Evolutionary conservation across 1,140 invertebrate genomes (phyloP), one percentile per base, ranked within the genome.

Genomic region (Agrypnia vestita): DNA sequence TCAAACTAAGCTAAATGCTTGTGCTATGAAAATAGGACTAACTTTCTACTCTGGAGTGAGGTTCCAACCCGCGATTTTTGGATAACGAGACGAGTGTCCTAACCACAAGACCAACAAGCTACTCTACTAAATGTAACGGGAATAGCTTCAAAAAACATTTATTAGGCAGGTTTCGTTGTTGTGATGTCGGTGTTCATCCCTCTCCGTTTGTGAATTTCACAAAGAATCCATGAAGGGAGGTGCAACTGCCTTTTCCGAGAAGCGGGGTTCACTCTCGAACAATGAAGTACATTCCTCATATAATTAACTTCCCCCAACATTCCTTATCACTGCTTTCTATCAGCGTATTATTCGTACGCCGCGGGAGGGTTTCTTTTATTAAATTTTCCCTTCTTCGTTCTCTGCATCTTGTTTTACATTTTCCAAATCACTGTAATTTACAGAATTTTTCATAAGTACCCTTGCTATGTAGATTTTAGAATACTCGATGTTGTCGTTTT

Each of bases 221-320:
- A 21, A 43, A 35, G 1, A 35, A 35, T 35, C 25, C 25, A 35
- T 35, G 6, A 35, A 35, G n/a, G 25, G 25, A 35, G 25, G 25
- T 64, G 61, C 25, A 35, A 35, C 25, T 8, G 19, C 35, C 21
- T 25, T n/a, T 44, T 19, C 25, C 17, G 61, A 19, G 55, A 59
- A 17, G 25, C 6, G n/a, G 17, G 25, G 19, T 44, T n/a, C 62
- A 15, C 8, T 51, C 49, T 51, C 49, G 49, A 49, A 46, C 64
- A 69, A 69, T 47, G 46, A 69, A 17, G n/a, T 69, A 69, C 44
- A 69, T 69, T 46, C 64, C 64, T 69, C 46, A 69, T 69, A 69
- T 69, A 69, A 69, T 69, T 69, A 69, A 69, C 64, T 69, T 43
- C 46, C 44, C 64, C 64, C 44, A n/a, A 73, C 51, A 10, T 6